A percentile compares a stretch with the other conserved stretches of the same genome.
Conservation (phyloP, 2,888 invertebrate genomes). For the Gonocerus acuteangulatus region DNA sequence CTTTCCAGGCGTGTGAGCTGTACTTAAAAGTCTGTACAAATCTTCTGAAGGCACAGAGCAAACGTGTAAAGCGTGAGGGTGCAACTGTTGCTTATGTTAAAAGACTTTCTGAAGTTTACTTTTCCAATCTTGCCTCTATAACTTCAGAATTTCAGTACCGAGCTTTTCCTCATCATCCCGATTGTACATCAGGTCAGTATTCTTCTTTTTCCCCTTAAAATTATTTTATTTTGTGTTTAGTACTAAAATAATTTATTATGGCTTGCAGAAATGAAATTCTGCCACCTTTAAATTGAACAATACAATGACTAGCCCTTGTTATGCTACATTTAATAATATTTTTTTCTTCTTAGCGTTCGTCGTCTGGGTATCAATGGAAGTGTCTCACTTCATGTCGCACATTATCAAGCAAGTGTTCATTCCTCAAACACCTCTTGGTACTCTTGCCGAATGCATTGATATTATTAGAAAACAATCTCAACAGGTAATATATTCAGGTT, state of each 20-base stretch:
- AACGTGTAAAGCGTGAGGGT: conserved; percentile 71
- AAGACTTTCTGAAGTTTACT: conserved; percentile 71
- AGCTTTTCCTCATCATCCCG: conserved; percentile 70
- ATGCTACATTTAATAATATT: too few species aligned
- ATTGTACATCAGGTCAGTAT: conserved; percentile 60
- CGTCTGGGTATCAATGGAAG: conserved; percentile 83
- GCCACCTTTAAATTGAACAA: not conserved
- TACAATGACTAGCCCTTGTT: not conserved
- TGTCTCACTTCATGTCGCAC: conserved; percentile 70
- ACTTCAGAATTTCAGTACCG: conserved; percentile 61
- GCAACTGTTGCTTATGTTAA: conserved; percentile 71
- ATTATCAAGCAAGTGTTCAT: conserved; percentile 82
- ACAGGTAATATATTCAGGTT: too few species aligned
- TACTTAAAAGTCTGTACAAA: conserved; percentile 74
- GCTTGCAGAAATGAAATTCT: not conserved
- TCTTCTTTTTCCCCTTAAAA: not conserved
- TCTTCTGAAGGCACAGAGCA: conserved; percentile 70
- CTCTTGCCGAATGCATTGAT: conserved; percentile 77
- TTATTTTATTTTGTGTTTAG: too few species aligned
- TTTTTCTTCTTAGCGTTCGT: conserved; percentile 57
- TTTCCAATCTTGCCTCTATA: conserved; percentile 70
- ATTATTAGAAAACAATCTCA: conserved; percentile 56
- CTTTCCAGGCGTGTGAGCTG: conserved; percentile 68
- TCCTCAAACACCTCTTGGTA: conserved; percentile 75
- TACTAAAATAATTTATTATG: too few species aligned